Conservation (phyloP, 2,113 vertebrate genomes). For the Anhinga rufa region DNA sequence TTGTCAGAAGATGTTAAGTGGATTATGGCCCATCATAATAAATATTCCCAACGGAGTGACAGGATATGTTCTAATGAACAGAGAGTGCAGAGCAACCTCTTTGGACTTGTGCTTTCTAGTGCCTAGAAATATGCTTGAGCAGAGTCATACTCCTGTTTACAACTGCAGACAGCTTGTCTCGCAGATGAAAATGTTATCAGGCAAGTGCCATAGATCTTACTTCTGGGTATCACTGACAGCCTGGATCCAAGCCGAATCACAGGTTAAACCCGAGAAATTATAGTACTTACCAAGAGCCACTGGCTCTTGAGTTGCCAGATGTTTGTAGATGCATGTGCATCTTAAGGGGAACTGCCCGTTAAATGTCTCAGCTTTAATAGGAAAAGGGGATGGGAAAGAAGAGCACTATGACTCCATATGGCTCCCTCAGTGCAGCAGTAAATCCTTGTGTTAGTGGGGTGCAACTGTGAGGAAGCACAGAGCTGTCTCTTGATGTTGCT, state of each 20-base stretch:
- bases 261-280: not conserved
- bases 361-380: not conserved
- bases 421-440: not conserved
- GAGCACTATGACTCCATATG: not conserved
- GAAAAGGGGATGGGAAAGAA: not conserved
- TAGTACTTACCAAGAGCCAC: not conserved
- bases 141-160: not conserved
- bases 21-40: not conserved
- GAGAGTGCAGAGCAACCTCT: not conserved
- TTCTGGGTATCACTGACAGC: not conserved
- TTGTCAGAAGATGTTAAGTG: slow-evolving; percentile 6
- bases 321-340: not conserved
- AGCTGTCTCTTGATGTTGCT: slow-evolving; percentile 3
- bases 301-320: not conserved
- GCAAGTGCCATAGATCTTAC: not conserved
- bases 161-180: not conserved
- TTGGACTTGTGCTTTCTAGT: not conserved
- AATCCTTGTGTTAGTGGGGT: slow-evolving; percentile 28
- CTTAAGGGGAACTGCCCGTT: not conserved
- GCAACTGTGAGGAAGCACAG: not conserved
- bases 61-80: not conserved
- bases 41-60: not conserved
- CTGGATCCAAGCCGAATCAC: not conserved
- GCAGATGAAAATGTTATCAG: not conserved
- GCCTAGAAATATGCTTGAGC: not conserved